These are phyloP conservation scores for Brienomyrus longianalis DNA, from an alignment of 2,113 vertebrate species.

Conservation along the genomic window DNA sequence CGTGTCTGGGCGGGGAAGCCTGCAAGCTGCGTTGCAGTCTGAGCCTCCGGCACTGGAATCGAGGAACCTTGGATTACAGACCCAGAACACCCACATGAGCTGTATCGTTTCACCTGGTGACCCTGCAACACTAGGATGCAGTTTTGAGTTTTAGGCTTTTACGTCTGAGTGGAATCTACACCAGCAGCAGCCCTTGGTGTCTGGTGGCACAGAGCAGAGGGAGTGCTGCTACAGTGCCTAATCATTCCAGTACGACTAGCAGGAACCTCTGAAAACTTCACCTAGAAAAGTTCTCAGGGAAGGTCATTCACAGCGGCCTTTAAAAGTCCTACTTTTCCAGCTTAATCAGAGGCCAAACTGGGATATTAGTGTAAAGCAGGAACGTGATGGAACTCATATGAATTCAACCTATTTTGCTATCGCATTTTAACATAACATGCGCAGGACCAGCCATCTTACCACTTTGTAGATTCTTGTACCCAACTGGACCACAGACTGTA, in stretches of 20 bases:
- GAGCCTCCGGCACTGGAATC: neutral
- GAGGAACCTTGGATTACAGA: neutral
- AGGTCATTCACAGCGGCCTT: neutral
- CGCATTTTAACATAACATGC: neutral
- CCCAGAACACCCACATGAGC: constrained; percentile 6
- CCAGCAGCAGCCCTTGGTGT: constrained; percentile 25
- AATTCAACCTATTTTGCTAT: neutral
- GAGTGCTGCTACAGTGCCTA: constrained; percentile 17
- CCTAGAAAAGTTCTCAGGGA: constrained; percentile 4
- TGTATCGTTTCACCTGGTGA: constrained; percentile 14
- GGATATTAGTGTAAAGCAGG: neutral
- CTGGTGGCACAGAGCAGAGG: constrained; percentile 34
- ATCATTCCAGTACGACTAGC: constrained; percentile 17
- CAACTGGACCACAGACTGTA: neutral
- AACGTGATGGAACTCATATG: neutral
- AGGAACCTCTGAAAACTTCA: neutral
- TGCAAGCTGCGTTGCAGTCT: neutral
- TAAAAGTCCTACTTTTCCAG: neutral
- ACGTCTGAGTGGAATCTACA: constrained; percentile 28
- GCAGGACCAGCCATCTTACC: neutral
- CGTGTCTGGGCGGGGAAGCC: neutral
- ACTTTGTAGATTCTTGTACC: neutral
- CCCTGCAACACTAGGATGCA: constrained; percentile 23
- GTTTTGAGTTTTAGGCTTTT: constrained; percentile 25
- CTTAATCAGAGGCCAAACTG: constrained; percentile 10